Conservation (phyloP, 2,888 invertebrate species). For the Campoletis raptor region DNA sequence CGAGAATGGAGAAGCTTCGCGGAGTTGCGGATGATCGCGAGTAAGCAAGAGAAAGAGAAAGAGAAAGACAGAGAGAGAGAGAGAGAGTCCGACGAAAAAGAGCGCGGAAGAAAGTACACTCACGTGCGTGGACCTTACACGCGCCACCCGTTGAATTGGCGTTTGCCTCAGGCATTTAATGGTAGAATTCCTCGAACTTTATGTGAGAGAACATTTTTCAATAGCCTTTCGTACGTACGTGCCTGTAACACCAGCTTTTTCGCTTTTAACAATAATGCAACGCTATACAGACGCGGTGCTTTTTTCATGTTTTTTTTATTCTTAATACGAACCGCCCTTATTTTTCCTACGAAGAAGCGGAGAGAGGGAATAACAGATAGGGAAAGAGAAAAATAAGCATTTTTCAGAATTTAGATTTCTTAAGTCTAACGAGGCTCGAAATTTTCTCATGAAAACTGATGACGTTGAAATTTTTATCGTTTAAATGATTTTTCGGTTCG, state of each 20-base stretch:
- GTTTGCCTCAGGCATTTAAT: conserved; percentile 77
- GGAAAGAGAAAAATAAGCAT: background rate
- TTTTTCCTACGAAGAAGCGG: background rate
- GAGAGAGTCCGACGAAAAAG: conserved; percentile 41
- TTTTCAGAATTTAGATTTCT: background rate
- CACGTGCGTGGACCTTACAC: conserved; percentile 59
- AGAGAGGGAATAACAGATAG: background rate
- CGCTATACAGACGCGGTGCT: conserved; percentile 42
- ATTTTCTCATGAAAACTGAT: background rate
- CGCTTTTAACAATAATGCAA: conserved; percentile 64
- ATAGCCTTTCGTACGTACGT: conserved; percentile 64
- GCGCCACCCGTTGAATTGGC: conserved; percentile 61
- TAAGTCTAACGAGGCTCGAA: background rate
- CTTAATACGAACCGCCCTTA: background rate
- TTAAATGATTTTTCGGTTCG: background rate
- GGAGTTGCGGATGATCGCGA: conserved; percentile 1
- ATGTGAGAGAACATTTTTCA: conserved; percentile 64
- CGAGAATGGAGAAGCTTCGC: conserved; percentile 32
- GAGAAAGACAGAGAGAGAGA: conserved; percentile 6
- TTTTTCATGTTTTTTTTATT: background rate
- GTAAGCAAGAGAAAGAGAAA: conserved; percentile 37
- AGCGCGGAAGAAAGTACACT: conserved; percentile 63
- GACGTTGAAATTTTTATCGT: background rate
- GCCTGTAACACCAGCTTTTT: conserved; percentile 66
- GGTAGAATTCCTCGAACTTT: conserved; percentile 72